Conservation (phyloP, 2,888 invertebrate species). For the Dolichomitus sp. region DNA sequence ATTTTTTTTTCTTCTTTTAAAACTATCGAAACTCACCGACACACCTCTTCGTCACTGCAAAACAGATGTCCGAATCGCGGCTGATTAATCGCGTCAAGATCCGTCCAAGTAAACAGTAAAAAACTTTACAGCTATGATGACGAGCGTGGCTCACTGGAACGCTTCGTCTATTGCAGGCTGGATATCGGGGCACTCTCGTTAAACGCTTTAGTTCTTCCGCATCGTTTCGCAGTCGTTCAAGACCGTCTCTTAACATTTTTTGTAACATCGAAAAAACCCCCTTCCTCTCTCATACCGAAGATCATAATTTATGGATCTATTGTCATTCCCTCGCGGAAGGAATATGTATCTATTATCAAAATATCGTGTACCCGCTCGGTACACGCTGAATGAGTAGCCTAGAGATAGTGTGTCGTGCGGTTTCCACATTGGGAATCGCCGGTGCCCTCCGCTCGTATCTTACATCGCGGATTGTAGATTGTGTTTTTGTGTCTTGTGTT, state of each 20-base stretch:
- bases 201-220: not conserved
- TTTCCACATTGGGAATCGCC: conserved; percentile 6
- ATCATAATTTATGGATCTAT: conserved; percentile 57
- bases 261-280: conserved; percentile 5
- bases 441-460: not conserved
- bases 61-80: conserved; percentile 17
- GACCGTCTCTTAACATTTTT: not conserved
- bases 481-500: conserved; percentile 25
- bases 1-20: not conserved
- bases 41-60: conserved; percentile 12
- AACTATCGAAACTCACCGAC: conserved; percentile 29
- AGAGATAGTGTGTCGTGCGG: conserved; percentile 39
- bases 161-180: conserved; percentile 45
- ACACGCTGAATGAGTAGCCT: conserved; percentile 57
- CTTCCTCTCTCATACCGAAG: conserved; percentile 35
- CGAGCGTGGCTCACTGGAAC: conserved; percentile 34
- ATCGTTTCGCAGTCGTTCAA: not conserved
- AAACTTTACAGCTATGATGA: conserved; percentile 59
- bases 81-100: conserved; percentile 34
- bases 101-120: conserved; percentile 58
- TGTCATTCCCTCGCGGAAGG: conserved; percentile 62
- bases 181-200: conserved; percentile 1
- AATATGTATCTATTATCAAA: conserved; percentile 64
- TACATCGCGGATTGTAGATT: not conserved
- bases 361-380: conserved; percentile 53